A percentile compares a stretch with the other conserved stretches of the same genome.
phyloP scores from a whole-genome alignment of 2,797 vertebrate genomes.

The Salmo trutta region DNA sequence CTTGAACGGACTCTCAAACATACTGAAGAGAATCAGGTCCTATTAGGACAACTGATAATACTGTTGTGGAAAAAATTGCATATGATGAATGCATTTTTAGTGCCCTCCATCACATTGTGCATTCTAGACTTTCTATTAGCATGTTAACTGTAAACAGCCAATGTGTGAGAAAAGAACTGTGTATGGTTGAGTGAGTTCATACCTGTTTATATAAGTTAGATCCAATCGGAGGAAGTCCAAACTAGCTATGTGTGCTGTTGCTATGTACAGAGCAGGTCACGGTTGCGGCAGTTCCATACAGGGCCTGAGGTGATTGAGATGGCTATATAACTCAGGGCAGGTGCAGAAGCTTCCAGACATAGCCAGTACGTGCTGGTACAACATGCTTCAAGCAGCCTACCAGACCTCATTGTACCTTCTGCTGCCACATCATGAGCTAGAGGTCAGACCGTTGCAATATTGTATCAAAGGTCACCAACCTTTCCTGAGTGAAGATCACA shows the following conservation, averaged over 20 bases:
- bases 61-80: neutral
- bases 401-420: neutral
- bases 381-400: slow-evolving; percentile 38
- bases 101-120: neutral
- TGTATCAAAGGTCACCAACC: too few relatives aligned
- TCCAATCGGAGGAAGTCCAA: slow-evolving; percentile 40
- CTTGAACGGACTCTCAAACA: slow-evolving; percentile 23
- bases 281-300: slow-evolving; percentile 46
- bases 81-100: neutral
- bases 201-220: slow-evolving; percentile 59
- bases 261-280: slow-evolving; percentile 47
- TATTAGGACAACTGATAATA: slow-evolving; percentile 12
- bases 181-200: slow-evolving; percentile 9
- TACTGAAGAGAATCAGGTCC: neutral
- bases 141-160: neutral
- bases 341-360: slow-evolving; percentile 56
- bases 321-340: slow-evolving; percentile 54
- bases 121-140: neutral
- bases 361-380: slow-evolving; percentile 63
- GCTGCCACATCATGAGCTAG: neutral
- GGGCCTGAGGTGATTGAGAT: slow-evolving; percentile 49
- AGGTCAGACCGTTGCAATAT: too few relatives aligned
- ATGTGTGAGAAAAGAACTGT: neutral
- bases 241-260: slow-evolving; percentile 56
- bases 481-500: too few relatives aligned